Evolutionary conservation across 2,888 invertebrate species (phyloP).

Genomic region (Drosophila niveifrons): DNA sequence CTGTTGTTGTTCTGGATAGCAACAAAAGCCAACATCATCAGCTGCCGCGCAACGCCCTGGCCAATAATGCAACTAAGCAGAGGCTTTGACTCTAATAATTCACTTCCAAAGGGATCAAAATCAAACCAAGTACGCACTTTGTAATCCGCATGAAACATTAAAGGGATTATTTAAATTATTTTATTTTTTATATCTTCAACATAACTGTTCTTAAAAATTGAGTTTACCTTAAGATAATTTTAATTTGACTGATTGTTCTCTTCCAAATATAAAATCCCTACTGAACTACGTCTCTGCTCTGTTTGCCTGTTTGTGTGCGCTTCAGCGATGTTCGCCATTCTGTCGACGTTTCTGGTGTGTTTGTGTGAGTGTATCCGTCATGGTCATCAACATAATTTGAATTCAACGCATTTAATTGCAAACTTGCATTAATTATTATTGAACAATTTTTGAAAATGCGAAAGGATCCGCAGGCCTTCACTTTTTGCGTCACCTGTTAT

Average conservation of each 20-base stretch:
- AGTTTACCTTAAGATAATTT: no score
- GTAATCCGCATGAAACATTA: no score
- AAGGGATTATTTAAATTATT: no score
- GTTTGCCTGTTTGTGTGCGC: not conserved
- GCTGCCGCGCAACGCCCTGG: conserved; percentile 34
- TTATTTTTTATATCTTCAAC: no score
- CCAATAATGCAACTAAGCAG: conserved; percentile 50
- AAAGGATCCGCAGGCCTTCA: conserved; percentile 22
- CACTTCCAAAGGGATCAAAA: not conserved
- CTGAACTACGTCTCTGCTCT: conserved; percentile 8
- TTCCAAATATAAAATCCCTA: not conserved
- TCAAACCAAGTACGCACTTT: not conserved
- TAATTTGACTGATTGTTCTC: no score
- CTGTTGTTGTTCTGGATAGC: conserved; percentile 34
- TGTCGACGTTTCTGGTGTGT: conserved; percentile 1
- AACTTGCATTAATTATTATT: conserved; percentile 80
- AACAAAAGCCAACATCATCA: conserved; percentile 60
- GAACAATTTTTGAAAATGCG: conserved; percentile 55
- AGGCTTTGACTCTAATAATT: conserved; percentile 11
- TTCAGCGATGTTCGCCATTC: conserved; percentile 20
- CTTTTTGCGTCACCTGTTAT: conserved; percentile 53
- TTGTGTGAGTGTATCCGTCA: conserved; percentile 26
- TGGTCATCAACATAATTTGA: conserved; percentile 71
- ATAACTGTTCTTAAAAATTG: no score
- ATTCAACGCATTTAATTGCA: conserved; percentile 78